A percentile compares a stretch with the other conserved stretches of the same genome.
phyloP scores from a whole-genome alignment of 2,888 invertebrate species.

The Andrena flavipes region DNA sequence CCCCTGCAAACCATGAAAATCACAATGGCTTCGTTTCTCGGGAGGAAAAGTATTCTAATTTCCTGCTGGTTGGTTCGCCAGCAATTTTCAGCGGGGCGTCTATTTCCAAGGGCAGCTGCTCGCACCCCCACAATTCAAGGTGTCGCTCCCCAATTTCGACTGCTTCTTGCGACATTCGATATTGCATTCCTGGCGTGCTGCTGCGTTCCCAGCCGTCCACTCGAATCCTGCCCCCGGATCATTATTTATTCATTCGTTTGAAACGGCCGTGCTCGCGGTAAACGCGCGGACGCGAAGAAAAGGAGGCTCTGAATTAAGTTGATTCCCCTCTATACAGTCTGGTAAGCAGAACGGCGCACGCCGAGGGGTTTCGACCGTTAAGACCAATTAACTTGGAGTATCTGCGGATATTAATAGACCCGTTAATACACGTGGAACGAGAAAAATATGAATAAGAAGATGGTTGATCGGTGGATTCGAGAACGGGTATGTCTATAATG shows the following conservation, averaged over 20 bases:
- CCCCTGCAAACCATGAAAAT: not conserved
- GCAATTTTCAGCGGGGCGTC: not conserved
- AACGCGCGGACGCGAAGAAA: not conserved
- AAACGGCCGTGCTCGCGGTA: not conserved
- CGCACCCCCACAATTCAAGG: constrained; percentile 5
- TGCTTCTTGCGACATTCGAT: not conserved
- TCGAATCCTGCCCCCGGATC: no score
- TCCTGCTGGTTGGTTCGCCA: not conserved
- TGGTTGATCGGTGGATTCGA: no score
- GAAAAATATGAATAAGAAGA: not conserved
- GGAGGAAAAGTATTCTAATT: not conserved
- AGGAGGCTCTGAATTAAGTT: not conserved
- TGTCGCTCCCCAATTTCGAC: not conserved
- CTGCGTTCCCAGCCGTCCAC: not conserved
- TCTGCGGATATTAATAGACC: not conserved
- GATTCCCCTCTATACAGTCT: not conserved
- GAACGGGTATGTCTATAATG: no score
- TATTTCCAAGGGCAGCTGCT: not conserved
- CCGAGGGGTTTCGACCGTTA: not conserved
- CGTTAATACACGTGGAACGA: constrained; percentile 8
- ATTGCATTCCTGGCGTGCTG: constrained; percentile 4
- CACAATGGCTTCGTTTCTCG: not conserved
- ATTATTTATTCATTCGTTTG: constrained; percentile 10
- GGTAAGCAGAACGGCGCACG: not conserved
- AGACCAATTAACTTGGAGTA: not conserved